Base-by-base conservation (phyloP, 2,113 vertebrate species). In the Ailurus styani region DNA sequence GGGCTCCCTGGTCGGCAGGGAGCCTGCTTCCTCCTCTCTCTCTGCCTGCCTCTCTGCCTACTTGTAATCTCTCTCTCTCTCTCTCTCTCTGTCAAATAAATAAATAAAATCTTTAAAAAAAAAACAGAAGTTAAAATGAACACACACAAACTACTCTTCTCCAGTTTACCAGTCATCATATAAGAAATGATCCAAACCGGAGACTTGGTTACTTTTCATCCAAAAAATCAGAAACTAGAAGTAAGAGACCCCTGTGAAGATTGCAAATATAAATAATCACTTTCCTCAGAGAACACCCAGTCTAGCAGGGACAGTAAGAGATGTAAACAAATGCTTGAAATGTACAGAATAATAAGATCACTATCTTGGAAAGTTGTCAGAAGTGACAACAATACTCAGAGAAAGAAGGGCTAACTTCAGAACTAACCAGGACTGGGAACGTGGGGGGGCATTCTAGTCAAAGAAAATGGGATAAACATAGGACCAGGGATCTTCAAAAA, bases 101-200 rank as follows among this genome's bases (percentile, higher is more conserved):
- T n/a, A n/a, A n/a, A n/a, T n/a, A n/a, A n/a, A n/a, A n/a, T n/a
- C n/a, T n/a, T n/a, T n/a, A n/a, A n/a, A n/a, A n/a, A n/a, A n/a
- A 93, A 66, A 96, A 52, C 11, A 97, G 47, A 93, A 60, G 60
- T 90, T 83, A 96, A 91, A 95, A 96, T 89, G 72, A 70, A 82
- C 29, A 91, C 15, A 87, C 4, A 34, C 45, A 27, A 29, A 77
- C 54, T 12, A 37, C 21, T 73, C 5, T 93, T 93, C 31, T 86
- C 62, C 25, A n/a, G 50, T 66, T 83, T 91, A 83, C 31, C 34
- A 66, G 34, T 90, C 54, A 82, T 18, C 55, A 50, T 60, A 87
- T 84, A 37, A 93, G 37, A 97, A 96, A 90, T 8, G 64, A 62
- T 82, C 34, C 57, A 97, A 94, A 91, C 18, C 17, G 77, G 72